These are phyloP conservation scores for Anguilla megastoma DNA, from an alignment of 2,797 vertebrate genomes.

Conservation along the genomic window DNA sequence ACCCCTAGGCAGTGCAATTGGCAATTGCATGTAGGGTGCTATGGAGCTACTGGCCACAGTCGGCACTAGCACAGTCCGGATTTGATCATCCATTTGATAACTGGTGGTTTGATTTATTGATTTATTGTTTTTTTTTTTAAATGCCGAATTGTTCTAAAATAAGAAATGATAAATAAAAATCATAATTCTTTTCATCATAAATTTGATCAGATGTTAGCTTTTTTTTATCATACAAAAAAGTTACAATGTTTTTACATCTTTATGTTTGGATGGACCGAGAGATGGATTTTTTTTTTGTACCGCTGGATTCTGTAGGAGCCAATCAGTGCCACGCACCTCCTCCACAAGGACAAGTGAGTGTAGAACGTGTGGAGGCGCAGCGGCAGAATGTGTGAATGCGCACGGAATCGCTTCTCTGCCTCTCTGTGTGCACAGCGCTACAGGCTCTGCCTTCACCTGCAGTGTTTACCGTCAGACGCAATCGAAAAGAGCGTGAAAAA, in stretches of 20 bases:
- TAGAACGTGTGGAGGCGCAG: too few species aligned
- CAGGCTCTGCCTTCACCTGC: constrained; percentile 11
- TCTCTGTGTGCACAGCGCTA: constrained; percentile 46
- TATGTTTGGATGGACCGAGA: background rate
- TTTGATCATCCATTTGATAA: too few species aligned
- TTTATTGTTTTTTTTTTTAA: background rate
- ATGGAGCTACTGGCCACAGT: background rate
- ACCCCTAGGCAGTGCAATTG: background rate
- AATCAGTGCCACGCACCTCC: background rate
- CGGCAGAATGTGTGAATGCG: background rate
- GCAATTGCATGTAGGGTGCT: background rate
- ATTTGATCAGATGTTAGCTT: too few species aligned
- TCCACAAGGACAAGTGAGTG: background rate
- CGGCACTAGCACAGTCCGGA: background rate
- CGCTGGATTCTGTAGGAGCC: constrained; percentile 41
- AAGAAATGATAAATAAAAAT: too few species aligned
- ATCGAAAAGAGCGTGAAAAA: constrained; percentile 44
- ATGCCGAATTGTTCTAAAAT: too few species aligned
- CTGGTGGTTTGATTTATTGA: too few species aligned
- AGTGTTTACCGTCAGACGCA: constrained; percentile 33
- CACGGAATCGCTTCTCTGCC: constrained; percentile 48
- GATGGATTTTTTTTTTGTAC: background rate
- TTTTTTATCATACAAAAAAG: background rate
- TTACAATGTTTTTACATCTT: background rate
- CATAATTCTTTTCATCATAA: too few species aligned